Base-by-base conservation (phyloP, 2,888 invertebrate species). In the Sussaba pulchella region DNA sequence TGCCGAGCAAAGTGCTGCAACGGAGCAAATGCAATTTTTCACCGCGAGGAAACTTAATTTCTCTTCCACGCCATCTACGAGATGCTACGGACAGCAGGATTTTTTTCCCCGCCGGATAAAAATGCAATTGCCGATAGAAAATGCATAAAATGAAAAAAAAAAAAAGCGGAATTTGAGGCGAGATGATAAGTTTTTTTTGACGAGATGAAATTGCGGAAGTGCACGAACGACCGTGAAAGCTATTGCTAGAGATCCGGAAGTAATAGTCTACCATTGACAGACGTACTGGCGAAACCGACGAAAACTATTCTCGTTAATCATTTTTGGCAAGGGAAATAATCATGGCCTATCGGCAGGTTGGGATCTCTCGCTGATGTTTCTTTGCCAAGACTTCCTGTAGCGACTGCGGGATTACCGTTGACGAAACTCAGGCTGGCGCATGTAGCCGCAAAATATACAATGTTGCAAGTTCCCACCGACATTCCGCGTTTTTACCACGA, bases 291-390 rank as follows among this genome's bases (percentile, higher is more conserved):
- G 6, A 10, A 31, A 17, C 57, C 4, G 6, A n/a, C n/a, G 19
- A 19, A 12, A 52, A 54, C 63, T 74, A 81, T 82, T 81, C 67
- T 76, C 66, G 82, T 85, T 83, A 72, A 83, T 83, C 69, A 81
- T 78, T 64, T 6, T 82, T 84, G 84, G 84, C 80, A 67, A 61
- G 63, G 1, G 59, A 39, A 61, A 24, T 17, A 2, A 59, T 26
- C 36, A 12, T 57, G n/a, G n/a, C 47, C 66, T 39, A 74, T 66
- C 74, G 66, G 57, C 52, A 64, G 59, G 21, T 41, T 72, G 76
- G 73, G 77, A 77, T 67, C 66, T 31, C 8, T 10, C 12, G 50
- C 66, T 77, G 36, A 43, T 41, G 63, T 74, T 52, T 61, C 50
- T 19, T 24, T 47, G 82, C 85, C 83, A 85, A 57, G 10, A 84